Base-by-base conservation (phyloP, 1,140 invertebrate species). In the Copidosoma floridanum region DNA sequence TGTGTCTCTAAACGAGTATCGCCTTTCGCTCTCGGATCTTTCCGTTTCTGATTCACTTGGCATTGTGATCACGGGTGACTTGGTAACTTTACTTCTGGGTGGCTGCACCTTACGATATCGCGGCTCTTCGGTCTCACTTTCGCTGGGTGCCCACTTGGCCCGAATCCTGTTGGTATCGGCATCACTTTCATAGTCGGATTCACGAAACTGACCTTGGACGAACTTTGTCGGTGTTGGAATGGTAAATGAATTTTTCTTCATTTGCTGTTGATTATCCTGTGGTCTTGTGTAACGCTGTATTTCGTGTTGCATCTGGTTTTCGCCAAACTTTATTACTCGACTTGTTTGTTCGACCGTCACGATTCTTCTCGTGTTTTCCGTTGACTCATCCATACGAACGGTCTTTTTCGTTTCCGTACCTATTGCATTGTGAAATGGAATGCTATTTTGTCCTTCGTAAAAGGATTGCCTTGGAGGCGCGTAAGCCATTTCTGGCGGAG, bases 151-250 rank as follows among this genome's bases (percentile, higher is more conserved):
- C 87, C 86, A 88, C 43, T 84, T 82, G 0, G 85, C 79, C 46
- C 79, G 82, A 53, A 88, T 87, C 64, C 75, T 78, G 0, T 77
- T 78, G n/a, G 73, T 73, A 44, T 88, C 87, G 1, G 84, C 75
- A 61, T 89, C 87, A 72, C 86, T 89, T 63, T 89, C 87, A 64
- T 89, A 89, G 62, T 89, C 88, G 38, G 86, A 88, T 64, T 89
- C 87, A 1, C 82, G 74, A 56, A 85, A 86, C 56, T 89, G 85
- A 7, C 86, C 87, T 11, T 84, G 83, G 20, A 88, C 70, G 68
- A 89, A 89, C 70, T 88, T 89, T 1, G 79, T 88, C 1, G 87
- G 87, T 5, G 74, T 85, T 1, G 85, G 82, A 20, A 81, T 75
- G 71, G 80, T 51, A 79, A 78, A 37, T 79, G 82, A 38, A 77